phyloP scores from a whole-genome alignment of 2,888 invertebrate genomes.

The Tigriopus californicus region DNA sequence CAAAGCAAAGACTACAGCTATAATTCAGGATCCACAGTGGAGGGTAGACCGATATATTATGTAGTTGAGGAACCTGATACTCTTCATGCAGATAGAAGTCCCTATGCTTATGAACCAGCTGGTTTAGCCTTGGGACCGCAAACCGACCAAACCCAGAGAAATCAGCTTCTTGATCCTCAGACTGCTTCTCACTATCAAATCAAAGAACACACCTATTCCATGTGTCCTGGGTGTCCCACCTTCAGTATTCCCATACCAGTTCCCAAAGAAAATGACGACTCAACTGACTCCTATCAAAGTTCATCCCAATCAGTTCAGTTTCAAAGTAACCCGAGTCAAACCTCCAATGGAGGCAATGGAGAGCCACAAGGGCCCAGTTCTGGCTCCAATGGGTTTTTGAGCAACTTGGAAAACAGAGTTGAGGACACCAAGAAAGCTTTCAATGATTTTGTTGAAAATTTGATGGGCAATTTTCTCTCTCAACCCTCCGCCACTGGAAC shows the following conservation, averaged over 20 bases:
- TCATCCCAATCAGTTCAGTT: no score
- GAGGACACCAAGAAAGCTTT: no score
- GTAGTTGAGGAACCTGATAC: slow-evolving; percentile 32
- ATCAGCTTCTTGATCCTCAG: not conserved
- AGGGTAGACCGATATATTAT: slow-evolving; percentile 17
- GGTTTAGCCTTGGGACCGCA: not conserved
- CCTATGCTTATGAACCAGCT: slow-evolving; percentile 30
- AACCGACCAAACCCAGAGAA: not conserved
- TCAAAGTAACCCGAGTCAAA: no score
- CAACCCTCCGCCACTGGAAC: no score
- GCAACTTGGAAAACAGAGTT: no score
- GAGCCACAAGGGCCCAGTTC: no score
- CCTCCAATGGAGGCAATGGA: no score
- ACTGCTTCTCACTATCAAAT: not conserved
- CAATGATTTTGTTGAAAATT: no score
- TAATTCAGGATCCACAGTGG: slow-evolving; percentile 3
- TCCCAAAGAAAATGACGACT: slow-evolving; percentile 3
- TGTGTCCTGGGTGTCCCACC: slow-evolving; percentile 17
- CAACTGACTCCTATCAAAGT: no score
- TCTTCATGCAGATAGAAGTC: slow-evolving; percentile 38
- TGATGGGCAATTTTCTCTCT: no score
- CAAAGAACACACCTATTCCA: slow-evolving; percentile 12
- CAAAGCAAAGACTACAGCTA: slow-evolving; percentile 6
- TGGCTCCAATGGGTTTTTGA: no score
- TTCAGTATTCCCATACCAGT: slow-evolving; percentile 17